These are phyloP conservation scores for Calephelis nemesis DNA, from an alignment of 1,140 invertebrate species.

Conservation along the genomic window DNA sequence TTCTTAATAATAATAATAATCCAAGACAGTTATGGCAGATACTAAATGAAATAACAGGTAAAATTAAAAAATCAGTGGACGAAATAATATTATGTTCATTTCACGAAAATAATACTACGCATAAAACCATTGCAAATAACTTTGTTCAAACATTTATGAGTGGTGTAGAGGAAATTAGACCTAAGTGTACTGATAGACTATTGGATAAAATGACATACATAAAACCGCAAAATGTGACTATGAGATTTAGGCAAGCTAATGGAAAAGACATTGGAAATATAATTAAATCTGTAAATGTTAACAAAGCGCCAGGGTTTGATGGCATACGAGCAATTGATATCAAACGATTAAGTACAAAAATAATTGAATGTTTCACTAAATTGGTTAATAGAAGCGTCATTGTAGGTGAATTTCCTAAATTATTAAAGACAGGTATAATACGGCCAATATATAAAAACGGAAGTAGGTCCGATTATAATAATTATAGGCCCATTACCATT, in stretches of 20 bases:
- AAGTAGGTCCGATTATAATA: slow-evolving; percentile 5
- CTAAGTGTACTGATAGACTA: no score
- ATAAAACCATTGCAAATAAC: no score
- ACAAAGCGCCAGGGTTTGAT: slow-evolving; percentile 20
- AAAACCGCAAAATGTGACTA: no score
- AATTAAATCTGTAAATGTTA: slow-evolving; percentile 18
- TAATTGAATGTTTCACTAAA: slow-evolving; percentile 1
- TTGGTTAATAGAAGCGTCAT: slow-evolving; percentile 3
- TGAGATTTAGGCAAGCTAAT: slow-evolving; percentile 1
- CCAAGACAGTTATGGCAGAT: slow-evolving; percentile 19
- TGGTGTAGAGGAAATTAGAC: no score
- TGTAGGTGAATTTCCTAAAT: background rate
- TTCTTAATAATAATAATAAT: no score
- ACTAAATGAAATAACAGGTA: slow-evolving; percentile 23
- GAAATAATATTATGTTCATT: no score
- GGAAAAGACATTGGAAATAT: slow-evolving; percentile 7
- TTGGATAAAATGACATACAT: no score
- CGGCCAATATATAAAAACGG: slow-evolving; percentile 18
- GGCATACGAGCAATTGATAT: background rate
- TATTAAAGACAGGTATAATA: slow-evolving; percentile 15
- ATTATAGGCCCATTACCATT: slow-evolving; percentile 31
- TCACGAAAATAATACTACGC: no score
- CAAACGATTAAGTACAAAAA: background rate
- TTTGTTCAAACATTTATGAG: no score
- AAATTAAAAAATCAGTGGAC: background rate